Percentiles rank a stretch among this genome's conserved stretches.
These are phyloP conservation scores for Rotaria sp. DNA, from an alignment of 2,888 invertebrate genomes.

Conservation along the genomic window DNA sequence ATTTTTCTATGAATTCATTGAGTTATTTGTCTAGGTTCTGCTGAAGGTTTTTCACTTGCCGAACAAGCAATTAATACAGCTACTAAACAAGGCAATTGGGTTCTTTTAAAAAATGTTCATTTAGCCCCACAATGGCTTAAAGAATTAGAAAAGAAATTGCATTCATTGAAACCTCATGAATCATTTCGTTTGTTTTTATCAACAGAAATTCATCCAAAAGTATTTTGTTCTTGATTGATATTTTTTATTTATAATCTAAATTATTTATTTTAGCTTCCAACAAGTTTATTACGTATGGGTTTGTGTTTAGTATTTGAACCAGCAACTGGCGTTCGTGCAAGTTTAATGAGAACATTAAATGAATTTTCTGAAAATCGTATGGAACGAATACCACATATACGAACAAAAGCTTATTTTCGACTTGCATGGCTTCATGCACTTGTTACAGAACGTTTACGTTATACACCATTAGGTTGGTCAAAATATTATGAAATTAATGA, in stretches of 20 bases:
- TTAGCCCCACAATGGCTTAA: conserved; percentile 96
- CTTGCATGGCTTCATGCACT: conserved; percentile 99
- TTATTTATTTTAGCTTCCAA: conserved; percentile 47
- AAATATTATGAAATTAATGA: conserved; percentile 99
- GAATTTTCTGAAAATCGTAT: conserved; percentile 31
- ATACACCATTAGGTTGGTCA: conserved; percentile 95
- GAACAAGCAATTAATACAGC: conserved; percentile 93
- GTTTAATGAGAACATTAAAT: conserved; percentile 60
- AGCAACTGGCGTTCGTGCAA: conserved; percentile 80
- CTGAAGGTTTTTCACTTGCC: conserved; percentile 95
- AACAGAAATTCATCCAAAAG: conserved; percentile 95
- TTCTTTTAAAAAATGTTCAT: conserved; percentile 96
- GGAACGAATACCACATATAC: conserved; percentile 41
- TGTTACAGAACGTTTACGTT: conserved; percentile 80
- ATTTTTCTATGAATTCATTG: background rate
- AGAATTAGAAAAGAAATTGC: conserved; percentile 93
- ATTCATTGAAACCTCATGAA: conserved; percentile 77
- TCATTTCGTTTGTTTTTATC: conserved; percentile 91
- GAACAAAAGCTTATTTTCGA: conserved; percentile 76
- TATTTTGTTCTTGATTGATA: conserved; percentile 47
- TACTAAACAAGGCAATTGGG: conserved; percentile 88
- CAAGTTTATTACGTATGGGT: conserved; percentile 80
- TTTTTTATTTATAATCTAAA: background rate
- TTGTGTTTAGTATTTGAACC: conserved; percentile 91
- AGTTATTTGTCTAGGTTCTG: conserved; percentile 67